phyloP scores from a whole-genome alignment of 2,113 vertebrate species.

The Seriola rivoliana region DNA sequence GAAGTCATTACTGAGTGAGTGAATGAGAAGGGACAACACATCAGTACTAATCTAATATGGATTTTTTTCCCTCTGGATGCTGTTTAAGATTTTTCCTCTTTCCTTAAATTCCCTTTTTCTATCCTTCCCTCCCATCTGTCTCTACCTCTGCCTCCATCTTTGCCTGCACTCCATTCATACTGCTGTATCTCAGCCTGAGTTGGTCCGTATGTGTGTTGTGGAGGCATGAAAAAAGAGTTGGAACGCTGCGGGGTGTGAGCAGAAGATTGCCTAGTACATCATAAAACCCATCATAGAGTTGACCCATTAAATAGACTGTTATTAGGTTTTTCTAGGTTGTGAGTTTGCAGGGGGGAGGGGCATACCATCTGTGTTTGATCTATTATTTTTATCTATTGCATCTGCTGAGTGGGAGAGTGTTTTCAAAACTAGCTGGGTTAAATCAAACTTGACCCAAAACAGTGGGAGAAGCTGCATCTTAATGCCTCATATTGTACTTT shows the following conservation, averaged over 20 bases:
- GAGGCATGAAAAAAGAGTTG: conserved; percentile 32
- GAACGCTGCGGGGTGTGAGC: conserved; percentile 57
- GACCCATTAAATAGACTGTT: conserved; percentile 69
- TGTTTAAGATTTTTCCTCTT: conserved; percentile 16
- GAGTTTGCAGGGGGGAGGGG: conserved; percentile 55
- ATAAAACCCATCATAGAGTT: conserved; percentile 62
- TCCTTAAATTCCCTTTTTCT: background rate
- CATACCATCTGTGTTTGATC: conserved; percentile 47
- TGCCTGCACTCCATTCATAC: background rate
- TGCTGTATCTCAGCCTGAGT: conserved; percentile 12
- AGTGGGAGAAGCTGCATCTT: conserved; percentile 13
- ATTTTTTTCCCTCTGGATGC: conserved; percentile 10
- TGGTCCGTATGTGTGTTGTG: conserved; percentile 33
- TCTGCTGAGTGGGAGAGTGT: conserved; percentile 35
- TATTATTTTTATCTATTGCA: conserved; percentile 62
- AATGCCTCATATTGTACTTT: conserved; percentile 3
- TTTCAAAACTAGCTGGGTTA: conserved; percentile 37
- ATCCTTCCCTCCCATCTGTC: background rate
- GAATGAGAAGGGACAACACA: conserved; percentile 9
- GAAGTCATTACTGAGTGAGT: background rate
- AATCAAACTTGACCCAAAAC: conserved; percentile 59
- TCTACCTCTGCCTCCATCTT: too few relatives aligned
- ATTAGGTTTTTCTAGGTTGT: conserved; percentile 62
- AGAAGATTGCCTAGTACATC: conserved; percentile 75
- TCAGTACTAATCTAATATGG: background rate